Evolutionary conservation across 2,888 invertebrate genomes (phyloP).

Genomic region (Dryocosmus kuriphilus): DNA sequence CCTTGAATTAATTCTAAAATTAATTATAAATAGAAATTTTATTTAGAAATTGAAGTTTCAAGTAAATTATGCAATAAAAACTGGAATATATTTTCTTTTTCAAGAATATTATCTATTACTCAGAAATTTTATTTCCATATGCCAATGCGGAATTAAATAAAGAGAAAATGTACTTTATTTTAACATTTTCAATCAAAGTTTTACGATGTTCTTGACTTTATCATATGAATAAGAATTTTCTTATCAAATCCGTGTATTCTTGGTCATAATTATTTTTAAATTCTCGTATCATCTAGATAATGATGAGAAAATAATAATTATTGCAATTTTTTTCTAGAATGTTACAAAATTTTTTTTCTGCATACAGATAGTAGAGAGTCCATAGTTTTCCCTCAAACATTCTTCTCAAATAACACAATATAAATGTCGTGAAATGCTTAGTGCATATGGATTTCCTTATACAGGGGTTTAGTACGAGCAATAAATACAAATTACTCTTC

Average conservation of each 20-base stretch:
- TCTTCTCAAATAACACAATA: background rate
- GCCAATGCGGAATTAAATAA: background rate
- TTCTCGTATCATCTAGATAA: background rate
- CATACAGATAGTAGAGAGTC: background rate
- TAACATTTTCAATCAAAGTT: background rate
- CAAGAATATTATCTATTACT: background rate
- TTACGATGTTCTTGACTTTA: background rate
- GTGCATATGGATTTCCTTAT: background rate
- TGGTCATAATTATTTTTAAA: background rate
- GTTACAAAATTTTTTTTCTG: no score
- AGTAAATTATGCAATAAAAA: no score
- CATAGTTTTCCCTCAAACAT: background rate
- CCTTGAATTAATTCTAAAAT: background rate
- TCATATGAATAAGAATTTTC: background rate
- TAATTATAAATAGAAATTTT: background rate
- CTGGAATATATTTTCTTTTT: background rate
- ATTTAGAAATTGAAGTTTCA: no score
- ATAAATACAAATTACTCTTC: constrained; percentile 15
- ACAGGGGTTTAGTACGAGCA: background rate
- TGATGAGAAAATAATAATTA: no score
- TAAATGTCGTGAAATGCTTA: background rate
- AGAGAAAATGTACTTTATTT: background rate
- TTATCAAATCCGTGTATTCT: background rate
- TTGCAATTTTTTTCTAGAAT: no score
- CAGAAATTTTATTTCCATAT: background rate